A percentile compares a stretch with the other conserved stretches of the same genome.
phyloP scores from a whole-genome alignment of 2,888 invertebrate species.

The Acanthacorydalis orientalis region DNA sequence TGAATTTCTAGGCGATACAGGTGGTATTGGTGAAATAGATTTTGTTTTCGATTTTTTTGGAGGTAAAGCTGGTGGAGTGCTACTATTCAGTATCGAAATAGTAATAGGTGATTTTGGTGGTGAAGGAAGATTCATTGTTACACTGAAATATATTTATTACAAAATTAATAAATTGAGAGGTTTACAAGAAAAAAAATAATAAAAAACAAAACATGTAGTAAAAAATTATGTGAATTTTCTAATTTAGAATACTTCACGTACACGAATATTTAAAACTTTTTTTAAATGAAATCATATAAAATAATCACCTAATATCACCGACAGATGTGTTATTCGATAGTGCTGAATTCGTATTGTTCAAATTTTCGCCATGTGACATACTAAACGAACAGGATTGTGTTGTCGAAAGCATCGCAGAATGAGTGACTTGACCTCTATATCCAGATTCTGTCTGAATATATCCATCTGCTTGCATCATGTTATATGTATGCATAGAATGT shows the following conservation, averaged over 20 bases:
- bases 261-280: background rate
- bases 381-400: conserved; percentile 40
- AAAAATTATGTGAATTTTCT: too few relatives aligned
- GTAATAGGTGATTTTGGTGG: conserved; percentile 13
- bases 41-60: conserved; percentile 36
- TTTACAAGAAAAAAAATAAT: background rate
- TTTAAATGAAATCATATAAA: background rate
- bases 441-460: conserved; percentile 7
- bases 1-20: conserved; percentile 18
- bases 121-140: conserved; percentile 9
- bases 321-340: background rate
- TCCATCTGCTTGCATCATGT: conserved; percentile 25
- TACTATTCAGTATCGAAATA: conserved; percentile 10
- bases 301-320: background rate
- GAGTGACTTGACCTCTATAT: background rate
- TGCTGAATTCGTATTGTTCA: background rate
- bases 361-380: conserved; percentile 13
- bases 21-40: conserved; percentile 22
- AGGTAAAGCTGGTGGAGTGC: conserved; percentile 41
- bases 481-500: conserved; percentile 74
- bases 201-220: background rate
- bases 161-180: background rate
- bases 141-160: background rate
- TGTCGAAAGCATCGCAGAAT: conserved; percentile 25
- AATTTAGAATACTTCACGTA: too few relatives aligned